Base-by-base conservation (phyloP, 2,888 invertebrate species). In the Cotesia congregata region DNA sequence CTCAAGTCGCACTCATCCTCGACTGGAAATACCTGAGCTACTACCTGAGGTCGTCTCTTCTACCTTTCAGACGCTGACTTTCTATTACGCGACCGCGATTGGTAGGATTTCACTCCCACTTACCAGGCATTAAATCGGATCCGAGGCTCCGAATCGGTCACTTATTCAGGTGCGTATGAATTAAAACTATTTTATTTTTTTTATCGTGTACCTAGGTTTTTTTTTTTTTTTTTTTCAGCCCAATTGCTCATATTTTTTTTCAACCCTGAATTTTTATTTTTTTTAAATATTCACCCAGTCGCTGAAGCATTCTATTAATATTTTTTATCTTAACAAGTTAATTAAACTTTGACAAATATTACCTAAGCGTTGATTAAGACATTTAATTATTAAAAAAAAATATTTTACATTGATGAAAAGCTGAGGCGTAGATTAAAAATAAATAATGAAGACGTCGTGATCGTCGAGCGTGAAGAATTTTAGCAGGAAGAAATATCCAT, bases 1-100 rank as follows among this genome's bases (percentile, higher is more conserved):
- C 79, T 79, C 84, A 83, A 81, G 86, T 84, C 82, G 86, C 87
- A 85, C 87, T 86, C 88, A 88, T 88, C 84, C 86, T 88, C 86
- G 85, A 86, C 85, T 86, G 87, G 81, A 85, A 86, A 86, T 86
- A 85, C 86, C 84, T 86, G 85, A 83, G 82, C 85, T 83, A 85
- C 86, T 84, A 82, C 84, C 83, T 80, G 82, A 79, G 78, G 76
- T 75, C 76, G 75, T 69, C 72, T 67, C 77, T 74, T 50, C 74
- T 77, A 64, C 77, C 59, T 60, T 71, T 71, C 68, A 50, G 70
- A 78, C 76, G 74, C 76, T 62, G 76, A 62, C 73, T 76, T 76
- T 78, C 76, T 76, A 74, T 67, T 74, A 62, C 62, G 7, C 62
- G 61, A 15, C 15, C 17, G 74, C 50, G 61, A 78, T 78, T 78